These are phyloP conservation scores for Phenganax stokvisi DNA, from an alignment of 92 coral and sea anemone species.

Conservation along the genomic window DNA sequence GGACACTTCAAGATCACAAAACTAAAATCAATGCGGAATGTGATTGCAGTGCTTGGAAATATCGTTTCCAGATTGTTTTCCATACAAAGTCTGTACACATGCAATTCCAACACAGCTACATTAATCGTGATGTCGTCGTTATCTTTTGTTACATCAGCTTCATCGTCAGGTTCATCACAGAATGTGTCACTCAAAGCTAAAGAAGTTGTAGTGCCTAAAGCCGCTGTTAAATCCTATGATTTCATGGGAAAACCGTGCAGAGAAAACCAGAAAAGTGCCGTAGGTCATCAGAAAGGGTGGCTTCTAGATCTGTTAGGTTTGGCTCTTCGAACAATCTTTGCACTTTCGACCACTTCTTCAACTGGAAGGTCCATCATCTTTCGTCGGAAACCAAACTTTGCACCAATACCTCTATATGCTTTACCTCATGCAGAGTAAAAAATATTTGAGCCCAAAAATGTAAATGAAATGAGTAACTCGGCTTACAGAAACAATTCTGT, in stretches of 20 bases:
- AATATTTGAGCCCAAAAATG: too few species aligned
- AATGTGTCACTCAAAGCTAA: not conserved
- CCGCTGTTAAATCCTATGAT: not conserved
- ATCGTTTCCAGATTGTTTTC: conserved; percentile 29
- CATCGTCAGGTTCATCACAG: not conserved
- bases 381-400: not conserved
- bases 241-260: not conserved
- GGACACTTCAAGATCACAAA: conserved; percentile 24
- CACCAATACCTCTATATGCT: not conserved
- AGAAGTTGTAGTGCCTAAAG: not conserved
- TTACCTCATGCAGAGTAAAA: too few species aligned
- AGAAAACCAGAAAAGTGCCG: not conserved
- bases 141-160: not conserved
- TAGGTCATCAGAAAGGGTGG: not conserved
- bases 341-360: not conserved
- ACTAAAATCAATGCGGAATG: not conserved
- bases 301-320: not conserved
- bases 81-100: not conserved
- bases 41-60: conserved; percentile 17
- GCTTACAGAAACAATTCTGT: too few species aligned
- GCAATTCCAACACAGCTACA: not conserved
- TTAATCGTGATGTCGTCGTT: not conserved
- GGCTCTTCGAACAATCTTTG: not conserved
- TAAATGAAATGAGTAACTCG: too few species aligned
- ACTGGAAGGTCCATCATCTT: not conserved